Base-by-base conservation (phyloP, 1,140 invertebrate species). In the Achroia grisella region DNA sequence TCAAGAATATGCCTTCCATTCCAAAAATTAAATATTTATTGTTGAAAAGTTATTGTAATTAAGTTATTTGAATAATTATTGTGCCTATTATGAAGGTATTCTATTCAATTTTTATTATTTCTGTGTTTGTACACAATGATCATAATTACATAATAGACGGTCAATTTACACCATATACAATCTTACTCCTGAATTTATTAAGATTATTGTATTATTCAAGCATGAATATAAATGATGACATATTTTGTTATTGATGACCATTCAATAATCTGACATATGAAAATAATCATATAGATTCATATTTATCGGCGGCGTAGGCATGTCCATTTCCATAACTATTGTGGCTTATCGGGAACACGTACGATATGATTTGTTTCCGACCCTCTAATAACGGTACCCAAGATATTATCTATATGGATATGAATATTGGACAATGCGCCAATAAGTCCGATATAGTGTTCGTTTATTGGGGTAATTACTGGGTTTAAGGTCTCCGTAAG, bases 301-400 rank as follows among this genome's bases (percentile, higher is more conserved):
- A 44, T 44, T 44, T 47, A 40, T 47, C 34, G 37, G 14, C 8
- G 31, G 45, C 29, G 27, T 35, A 46, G 23, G 13, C 33, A 45
- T 35, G 39, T 46, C 46, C 34, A 59, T 66, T 62, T 53, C 50
- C 56, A 54, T 62, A 62, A 66, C 63, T 62, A 59, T 62, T 45
- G 39, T 13, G 42, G 45, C 27, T 61, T 62, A 67, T 63, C 56
- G 48, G 35, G 13, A 47, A 33, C 57, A 65, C 58, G 62, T 58
- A 49, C 40, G 36, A 27, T 32, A 44, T 59, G 49, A 66, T 67
- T 62, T 62, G 63, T 67, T 60, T 58, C 52, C 39, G 45, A 46
- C 41, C 52, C 44, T 50, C 48, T 56, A 57, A 59, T 65, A 65
- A 62, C 58, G 37, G 58, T 37, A 27, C 11, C 37, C 41, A 6